Percentiles rank a stretch among this genome's conserved stretches.
Conservation (phyloP, 2,113 vertebrate genomes). For the Baryphthengus martii region DNA sequence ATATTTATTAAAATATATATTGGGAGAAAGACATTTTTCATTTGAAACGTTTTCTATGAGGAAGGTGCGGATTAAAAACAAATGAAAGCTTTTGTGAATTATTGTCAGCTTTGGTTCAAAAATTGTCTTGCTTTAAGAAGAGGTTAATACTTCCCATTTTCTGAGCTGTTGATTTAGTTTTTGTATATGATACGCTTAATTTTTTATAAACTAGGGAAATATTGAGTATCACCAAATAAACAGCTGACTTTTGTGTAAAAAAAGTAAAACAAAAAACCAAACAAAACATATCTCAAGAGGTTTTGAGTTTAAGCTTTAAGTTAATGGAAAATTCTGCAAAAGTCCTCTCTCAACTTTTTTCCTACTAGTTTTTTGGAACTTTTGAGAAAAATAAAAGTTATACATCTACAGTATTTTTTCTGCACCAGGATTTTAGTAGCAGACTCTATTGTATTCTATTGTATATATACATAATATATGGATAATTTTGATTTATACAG, state of each 20-base stretch:
- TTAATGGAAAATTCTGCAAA: background rate
- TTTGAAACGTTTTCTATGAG: background rate
- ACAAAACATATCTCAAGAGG: background rate
- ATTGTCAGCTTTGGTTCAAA: background rate
- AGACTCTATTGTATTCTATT: background rate
- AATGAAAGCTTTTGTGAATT: background rate
- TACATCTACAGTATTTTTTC: background rate
- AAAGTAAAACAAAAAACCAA: rapidly evolving
- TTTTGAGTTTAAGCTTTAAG: background rate
- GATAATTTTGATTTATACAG: background rate
- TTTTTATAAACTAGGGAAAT: background rate
- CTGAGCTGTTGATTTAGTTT: background rate
- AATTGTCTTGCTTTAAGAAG: background rate
- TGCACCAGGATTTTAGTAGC: background rate
- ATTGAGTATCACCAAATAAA: background rate
- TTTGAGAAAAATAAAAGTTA: background rate
- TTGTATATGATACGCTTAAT: background rate
- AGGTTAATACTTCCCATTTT: background rate
- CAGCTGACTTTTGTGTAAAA: background rate
- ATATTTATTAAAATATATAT: background rate
- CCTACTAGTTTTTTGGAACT: background rate
- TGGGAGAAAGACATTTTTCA: background rate
- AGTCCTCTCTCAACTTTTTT: background rate
- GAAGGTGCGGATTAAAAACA: background rate
- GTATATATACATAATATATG: background rate